Base-by-base conservation (phyloP, 2,888 invertebrate species). In the Drosophila fulvimacula region DNA sequence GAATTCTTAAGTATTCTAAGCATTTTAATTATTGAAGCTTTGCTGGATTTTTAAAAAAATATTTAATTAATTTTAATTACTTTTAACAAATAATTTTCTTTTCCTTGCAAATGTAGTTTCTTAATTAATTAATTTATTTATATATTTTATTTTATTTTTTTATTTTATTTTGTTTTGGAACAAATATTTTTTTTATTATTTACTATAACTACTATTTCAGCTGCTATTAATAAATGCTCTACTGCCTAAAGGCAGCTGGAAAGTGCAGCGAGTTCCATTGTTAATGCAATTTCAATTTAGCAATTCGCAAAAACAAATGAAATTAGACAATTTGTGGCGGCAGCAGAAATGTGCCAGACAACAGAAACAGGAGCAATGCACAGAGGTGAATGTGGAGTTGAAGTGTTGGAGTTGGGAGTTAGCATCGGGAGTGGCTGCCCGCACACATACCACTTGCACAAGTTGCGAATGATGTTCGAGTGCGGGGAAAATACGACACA, bases 291-390 rank as follows among this genome's bases (percentile, higher is more conserved):
- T 75, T 75, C 72, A 68, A 72, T 69, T 76, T 64, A 13, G 30
- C 71, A 63, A 58, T 67, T 74, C 46, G 68, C 34, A 42, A 59
- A 21, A 76, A 53, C 49, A 69, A 76, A 76, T 77, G 66, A 77
- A 76, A 73, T 73, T 77, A 66, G 70, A 61, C 73, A 73, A 77
- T 77, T 77, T 73, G 76, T 61, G 76, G 76, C 70, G 38, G 59
- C 41, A 64, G 24, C 65, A 38, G 59, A 44, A 10, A 15, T 30
- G 21, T 21, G 53, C 11, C 24, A 36, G 56, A 30, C 51, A 10
- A 34, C 39, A 32, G 56, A 1, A 39, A 10, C 21, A 53, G 56
- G 19, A 11, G 3, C 24, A 36, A 19, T 36, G 44, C 42, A 57
- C 19, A 41, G 13, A 60, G 32, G 46, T 21, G 39, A 60, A n/a